A percentile compares a stretch with the other conserved stretches of the same genome.
These are phyloP conservation scores for Montipora efflorescens DNA, from an alignment of 64 coral and sea anemone species.

Conservation along the genomic window DNA sequence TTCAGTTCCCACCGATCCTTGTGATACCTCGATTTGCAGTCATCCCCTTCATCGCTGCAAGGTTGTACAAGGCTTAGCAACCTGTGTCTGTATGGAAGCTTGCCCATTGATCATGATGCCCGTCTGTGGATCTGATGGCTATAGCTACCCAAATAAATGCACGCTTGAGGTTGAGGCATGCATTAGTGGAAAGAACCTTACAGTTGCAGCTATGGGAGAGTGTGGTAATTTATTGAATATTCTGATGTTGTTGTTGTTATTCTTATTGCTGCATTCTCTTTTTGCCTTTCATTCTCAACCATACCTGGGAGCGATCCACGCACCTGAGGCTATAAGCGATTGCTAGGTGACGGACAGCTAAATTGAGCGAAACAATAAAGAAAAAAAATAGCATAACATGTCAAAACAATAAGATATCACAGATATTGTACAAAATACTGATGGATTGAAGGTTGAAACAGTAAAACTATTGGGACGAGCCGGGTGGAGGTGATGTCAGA, in stretches of 20 bases:
- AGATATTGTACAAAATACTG: too few species aligned
- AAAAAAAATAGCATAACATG: too few species aligned
- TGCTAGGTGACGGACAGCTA: too few species aligned
- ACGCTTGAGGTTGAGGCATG: conserved; percentile 69
- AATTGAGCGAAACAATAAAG: too few species aligned
- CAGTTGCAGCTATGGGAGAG: conserved; percentile 42
- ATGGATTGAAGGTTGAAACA: too few species aligned
- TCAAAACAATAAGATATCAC: too few species aligned
- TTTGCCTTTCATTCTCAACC: too few species aligned
- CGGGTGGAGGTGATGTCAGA: too few species aligned
- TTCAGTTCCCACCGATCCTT: conserved; percentile 63
- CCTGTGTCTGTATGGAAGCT: conserved; percentile 56
- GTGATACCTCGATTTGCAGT: conserved; percentile 61
- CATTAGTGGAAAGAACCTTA: conserved; percentile 59
- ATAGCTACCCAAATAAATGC: conserved; percentile 61
- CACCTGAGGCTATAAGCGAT: too few species aligned
- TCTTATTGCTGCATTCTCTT: too few species aligned
- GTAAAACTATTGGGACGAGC: too few species aligned
- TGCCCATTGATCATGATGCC: conserved; percentile 53
- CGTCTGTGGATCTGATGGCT: conserved; percentile 82
- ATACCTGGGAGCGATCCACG: too few species aligned
- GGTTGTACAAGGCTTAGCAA: conserved; percentile 49
- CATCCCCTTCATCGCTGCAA: conserved; percentile 67
- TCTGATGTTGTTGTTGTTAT: not conserved
- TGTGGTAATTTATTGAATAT: conserved; percentile 49